Conservation (phyloP, 2,797 vertebrate genomes). For the Sternotherus odoratus region DNA sequence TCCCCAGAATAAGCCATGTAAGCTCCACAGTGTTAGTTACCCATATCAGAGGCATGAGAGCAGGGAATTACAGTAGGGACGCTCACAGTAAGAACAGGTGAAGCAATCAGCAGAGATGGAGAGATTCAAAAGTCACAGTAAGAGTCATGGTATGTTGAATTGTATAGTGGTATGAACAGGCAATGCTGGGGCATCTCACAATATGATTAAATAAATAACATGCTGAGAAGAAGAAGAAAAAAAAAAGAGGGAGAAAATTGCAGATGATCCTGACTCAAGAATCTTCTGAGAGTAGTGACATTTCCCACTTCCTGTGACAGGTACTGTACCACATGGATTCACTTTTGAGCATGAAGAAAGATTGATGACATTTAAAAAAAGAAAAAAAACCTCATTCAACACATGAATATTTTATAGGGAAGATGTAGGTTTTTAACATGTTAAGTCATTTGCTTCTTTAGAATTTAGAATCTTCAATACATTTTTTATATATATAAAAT, state of each 20-base stretch:
- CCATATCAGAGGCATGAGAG: not conserved
- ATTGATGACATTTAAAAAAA: not conserved
- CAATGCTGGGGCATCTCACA: not conserved
- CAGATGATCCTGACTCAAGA: slow-evolving; percentile 20
- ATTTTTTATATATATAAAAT: not conserved
- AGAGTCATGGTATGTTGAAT: rapidly evolving
- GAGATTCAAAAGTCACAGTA: not conserved
- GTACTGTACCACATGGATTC: slow-evolving; percentile 12
- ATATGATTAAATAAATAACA: not conserved
- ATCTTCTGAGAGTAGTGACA: not conserved
- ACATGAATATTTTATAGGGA: slow-evolving; percentile 23
- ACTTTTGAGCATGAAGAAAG: slow-evolving; percentile 2
- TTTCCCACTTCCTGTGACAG: not conserved
- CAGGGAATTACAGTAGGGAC: not conserved
- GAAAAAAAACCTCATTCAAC: not conserved
- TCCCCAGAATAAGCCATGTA: not conserved
- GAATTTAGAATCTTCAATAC: not conserved
- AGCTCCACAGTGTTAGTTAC: not conserved
- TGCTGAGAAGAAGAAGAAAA: not conserved
- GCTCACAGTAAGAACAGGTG: not conserved
- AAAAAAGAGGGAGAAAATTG: not conserved
- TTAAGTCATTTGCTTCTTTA: not conserved
- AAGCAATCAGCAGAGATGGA: not conserved
- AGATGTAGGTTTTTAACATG: not conserved
- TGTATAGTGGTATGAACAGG: not conserved